Conservation (phyloP, 2,888 invertebrate species). For the Thecocarcelia acutangulata region DNA sequence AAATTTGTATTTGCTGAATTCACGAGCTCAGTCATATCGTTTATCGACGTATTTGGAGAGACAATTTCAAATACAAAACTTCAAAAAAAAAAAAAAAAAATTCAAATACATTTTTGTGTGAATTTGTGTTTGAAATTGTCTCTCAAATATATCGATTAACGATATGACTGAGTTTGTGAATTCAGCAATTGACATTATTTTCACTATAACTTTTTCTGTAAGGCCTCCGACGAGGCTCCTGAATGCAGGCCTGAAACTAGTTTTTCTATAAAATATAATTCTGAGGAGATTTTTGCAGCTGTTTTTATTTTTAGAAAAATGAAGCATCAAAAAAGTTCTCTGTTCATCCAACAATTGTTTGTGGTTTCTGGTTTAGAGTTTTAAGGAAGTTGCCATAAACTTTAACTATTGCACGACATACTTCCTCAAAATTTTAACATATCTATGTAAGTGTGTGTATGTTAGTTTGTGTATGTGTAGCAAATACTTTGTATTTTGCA, state of each 20-base stretch:
- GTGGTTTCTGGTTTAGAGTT: constrained; percentile 60
- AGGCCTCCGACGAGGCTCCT: neutral
- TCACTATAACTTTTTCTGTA: too few species aligned
- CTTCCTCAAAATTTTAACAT: neutral
- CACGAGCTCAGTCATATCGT: too few species aligned
- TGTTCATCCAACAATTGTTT: constrained; percentile 50
- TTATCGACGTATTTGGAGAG: too few species aligned
- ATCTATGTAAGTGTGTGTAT: neutral
- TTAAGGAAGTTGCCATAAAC: constrained; percentile 55
- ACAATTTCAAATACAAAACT: too few species aligned
- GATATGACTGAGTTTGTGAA: too few species aligned
- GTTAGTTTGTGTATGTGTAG: neutral
- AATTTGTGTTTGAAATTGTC: too few species aligned
- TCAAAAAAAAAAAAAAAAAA: too few species aligned
- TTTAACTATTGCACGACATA: constrained; percentile 37
- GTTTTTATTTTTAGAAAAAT: constrained; percentile 20
- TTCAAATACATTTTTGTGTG: too few species aligned
- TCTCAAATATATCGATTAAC: too few species aligned
- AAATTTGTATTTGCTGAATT: too few species aligned
- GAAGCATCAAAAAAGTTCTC: neutral
- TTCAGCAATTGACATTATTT: too few species aligned
- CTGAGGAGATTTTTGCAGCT: neutral
- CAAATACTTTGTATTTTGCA: constrained; percentile 39
- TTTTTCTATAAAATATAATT: neutral
- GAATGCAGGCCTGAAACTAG: too few species aligned